Conservation (phyloP, 2,888 invertebrate species). For the Chydorus sphaericus region DNA sequence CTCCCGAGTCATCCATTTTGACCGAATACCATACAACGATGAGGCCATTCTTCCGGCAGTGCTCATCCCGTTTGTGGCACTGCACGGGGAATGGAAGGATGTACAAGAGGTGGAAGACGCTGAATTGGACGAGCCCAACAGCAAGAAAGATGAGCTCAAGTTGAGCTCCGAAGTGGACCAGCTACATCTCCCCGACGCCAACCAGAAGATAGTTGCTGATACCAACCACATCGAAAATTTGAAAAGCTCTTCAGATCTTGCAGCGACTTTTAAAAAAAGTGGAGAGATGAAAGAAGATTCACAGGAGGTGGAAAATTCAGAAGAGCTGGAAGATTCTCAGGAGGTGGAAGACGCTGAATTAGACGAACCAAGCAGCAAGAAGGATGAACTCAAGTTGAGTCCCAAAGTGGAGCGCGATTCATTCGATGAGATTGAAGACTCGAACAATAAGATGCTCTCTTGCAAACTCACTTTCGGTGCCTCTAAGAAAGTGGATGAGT, state of each 20-base stretch:
- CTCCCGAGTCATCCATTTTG: no score
- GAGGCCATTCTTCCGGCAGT: no score
- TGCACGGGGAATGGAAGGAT: no score
- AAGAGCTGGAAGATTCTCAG: slow-evolving; percentile 51
- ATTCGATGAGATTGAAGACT: slow-evolving; percentile 44
- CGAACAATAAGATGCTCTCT: slow-evolving; percentile 35
- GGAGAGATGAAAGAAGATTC: background rate
- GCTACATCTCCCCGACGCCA: slow-evolving; percentile 5
- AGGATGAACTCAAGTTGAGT: slow-evolving; percentile 11
- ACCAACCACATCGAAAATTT: no score
- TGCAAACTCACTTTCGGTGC: slow-evolving; percentile 46
- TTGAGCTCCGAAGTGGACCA: background rate
- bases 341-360: slow-evolving; percentile 40
- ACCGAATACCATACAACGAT: no score
- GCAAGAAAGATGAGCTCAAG: slow-evolving; percentile 22
- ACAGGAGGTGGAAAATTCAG: slow-evolving; percentile 31
- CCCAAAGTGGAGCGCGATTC: slow-evolving; percentile 43
- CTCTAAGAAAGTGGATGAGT: slow-evolving; percentile 24
- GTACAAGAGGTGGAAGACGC: slow-evolving; percentile 47
- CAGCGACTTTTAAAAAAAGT: no score
- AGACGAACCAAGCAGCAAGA: slow-evolving; percentile 35
- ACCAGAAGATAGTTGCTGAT: slow-evolving; percentile 39
- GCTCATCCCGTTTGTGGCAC: no score
- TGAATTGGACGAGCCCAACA: slow-evolving; percentile 39
- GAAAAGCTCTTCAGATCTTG: no score